Conservation (phyloP, 2,113 vertebrate species). For the Rhinogobius similis region DNA sequence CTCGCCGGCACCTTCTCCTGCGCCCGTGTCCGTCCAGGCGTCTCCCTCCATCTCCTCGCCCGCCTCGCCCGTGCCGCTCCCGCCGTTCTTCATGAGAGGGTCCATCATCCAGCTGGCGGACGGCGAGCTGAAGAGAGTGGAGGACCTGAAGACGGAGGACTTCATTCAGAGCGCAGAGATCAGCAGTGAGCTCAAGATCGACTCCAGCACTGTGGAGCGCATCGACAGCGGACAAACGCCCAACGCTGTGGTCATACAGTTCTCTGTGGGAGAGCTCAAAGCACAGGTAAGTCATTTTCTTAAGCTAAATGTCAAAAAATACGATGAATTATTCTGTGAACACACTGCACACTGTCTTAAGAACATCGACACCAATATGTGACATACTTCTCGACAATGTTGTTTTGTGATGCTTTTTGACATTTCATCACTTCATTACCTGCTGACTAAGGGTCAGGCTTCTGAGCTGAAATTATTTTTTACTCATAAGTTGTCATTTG, state of each 20-base stretch:
- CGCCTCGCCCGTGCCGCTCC: constrained; percentile 82
- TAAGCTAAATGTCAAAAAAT: too few relatives aligned
- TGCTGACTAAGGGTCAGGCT: too few relatives aligned
- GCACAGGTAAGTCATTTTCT: constrained; percentile 84
- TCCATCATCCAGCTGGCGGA: constrained; percentile 98
- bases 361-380: too few relatives aligned
- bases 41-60: constrained; percentile 86
- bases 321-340: background rate
- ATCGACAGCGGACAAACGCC: constrained; percentile 90
- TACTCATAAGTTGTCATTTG: too few relatives aligned
- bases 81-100: constrained; percentile 95
- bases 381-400: too few relatives aligned
- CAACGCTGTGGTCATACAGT: constrained; percentile 93
- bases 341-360: background rate
- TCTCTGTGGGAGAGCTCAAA: constrained; percentile 95
- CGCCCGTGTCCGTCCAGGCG: constrained; percentile 67
- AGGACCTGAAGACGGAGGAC: constrained; percentile 98
- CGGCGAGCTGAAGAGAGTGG: constrained; percentile 95
- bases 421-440: too few relatives aligned
- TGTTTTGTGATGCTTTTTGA: too few relatives aligned
- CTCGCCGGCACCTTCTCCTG: constrained; percentile 51
- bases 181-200: constrained; percentile 96
- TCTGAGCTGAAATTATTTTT: too few relatives aligned
- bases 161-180: constrained; percentile 99
- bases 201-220: constrained; percentile 97